Base-by-base conservation (phyloP, 1,140 invertebrate genomes). In the Oryctes rhinoceros region DNA sequence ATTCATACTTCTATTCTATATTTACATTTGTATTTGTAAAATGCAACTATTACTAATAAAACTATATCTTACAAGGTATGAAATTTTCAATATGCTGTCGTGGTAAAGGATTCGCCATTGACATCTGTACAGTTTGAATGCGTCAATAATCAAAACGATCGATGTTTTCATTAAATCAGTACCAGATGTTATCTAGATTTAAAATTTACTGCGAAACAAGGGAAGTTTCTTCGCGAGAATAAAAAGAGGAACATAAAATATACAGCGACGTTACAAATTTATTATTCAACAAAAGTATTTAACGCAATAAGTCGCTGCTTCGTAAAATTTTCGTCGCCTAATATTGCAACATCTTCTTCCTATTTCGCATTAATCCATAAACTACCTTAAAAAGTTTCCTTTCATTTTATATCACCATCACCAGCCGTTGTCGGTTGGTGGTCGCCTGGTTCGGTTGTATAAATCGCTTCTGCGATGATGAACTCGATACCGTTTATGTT, bases 321-420 rank as follows among this genome's bases (percentile, higher is more conserved):
- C 20, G 24, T 15, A 71, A 71, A 71, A 35, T 24, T 59, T n/a
- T 15, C 18, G 6, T 24, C 18, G 24, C 65, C 18, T 71, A 71
- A 30, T 71, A 71, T 11, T 9, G 65, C 20, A 37, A 7, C 20
- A 10, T 44, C 39, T 18, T 4, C 13, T 71, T 71, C 10, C 65
- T 71, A 71, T 71, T 71, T 37, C 65, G 24, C 20, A 15, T 71
- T 10, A 71, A 71, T 24, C 18, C 65, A 71, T 37, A 71, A 71
- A 71, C 65, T 35, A 71, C 65, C 65, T 71, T 71, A 71, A 71
- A 71, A 71, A 71, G 65, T 71, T 71, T 35, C 65, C 30, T 71
- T 71, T 35, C 65, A 71, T 71, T 71, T 71, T 71, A 71, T 71
- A 71, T 24, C 65, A 9, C 65, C 65, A 24, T 44, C 9, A 71